A percentile compares a stretch with the other conserved stretches of the same genome.
Evolutionary conservation across 2,113 vertebrate genomes (phyloP).

Genomic region (Ovibos moschatus): DNA sequence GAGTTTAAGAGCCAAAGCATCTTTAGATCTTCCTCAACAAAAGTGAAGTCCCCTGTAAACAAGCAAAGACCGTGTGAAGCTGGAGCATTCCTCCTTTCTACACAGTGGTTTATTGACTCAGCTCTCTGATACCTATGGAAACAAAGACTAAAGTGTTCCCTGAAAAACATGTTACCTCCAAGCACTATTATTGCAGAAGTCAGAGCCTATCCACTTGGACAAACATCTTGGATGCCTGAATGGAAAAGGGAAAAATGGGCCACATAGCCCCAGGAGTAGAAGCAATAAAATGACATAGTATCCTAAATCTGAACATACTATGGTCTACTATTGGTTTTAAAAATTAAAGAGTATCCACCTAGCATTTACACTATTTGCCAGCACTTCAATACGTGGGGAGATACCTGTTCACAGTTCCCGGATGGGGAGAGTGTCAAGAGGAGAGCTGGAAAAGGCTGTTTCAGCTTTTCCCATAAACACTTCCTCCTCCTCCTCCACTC

Average conservation of each 20-base stretch:
- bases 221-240: not conserved
- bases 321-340: conserved; percentile 2
- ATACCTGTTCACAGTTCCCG: not conserved
- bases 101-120: not conserved
- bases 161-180: not conserved
- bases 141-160: not conserved
- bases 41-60: not conserved
- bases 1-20: not conserved
- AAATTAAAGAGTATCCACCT: conserved; percentile 44
- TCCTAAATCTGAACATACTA: not conserved
- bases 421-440: not conserved
- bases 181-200: not conserved
- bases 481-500: not conserved
- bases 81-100: not conserved
- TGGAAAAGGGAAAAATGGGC: not conserved
- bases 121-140: not conserved
- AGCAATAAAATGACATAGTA: not conserved
- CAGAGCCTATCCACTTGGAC: not conserved
- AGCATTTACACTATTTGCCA: conserved; percentile 47
- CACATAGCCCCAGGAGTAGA: not conserved
- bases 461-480: not conserved
- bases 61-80: not conserved
- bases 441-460: not conserved
- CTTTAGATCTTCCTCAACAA: not conserved
- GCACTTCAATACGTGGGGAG: fast-evolving